A percentile compares a stretch with the other conserved stretches of the same genome.
Evolutionary conservation across 2,113 vertebrate species (phyloP).

Genomic region (Corapipo altera): DNA sequence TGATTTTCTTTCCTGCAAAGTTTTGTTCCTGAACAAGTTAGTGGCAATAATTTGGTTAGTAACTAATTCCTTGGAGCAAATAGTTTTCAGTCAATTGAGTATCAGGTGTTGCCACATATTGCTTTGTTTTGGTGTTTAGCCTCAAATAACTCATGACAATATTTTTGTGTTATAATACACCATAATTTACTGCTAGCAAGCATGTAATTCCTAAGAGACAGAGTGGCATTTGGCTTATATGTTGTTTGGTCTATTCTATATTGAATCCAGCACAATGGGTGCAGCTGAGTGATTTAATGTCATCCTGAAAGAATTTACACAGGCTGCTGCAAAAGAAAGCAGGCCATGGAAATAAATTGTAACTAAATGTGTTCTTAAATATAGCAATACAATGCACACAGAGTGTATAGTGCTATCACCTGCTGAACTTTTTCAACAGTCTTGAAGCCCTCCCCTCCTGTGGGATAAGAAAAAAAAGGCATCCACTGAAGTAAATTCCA

Average conservation of each 20-base stretch:
- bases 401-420: not conserved
- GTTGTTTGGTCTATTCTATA: not conserved
- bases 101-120: conserved; percentile 28
- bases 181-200: conserved; percentile 45
- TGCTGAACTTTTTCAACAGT: not conserved
- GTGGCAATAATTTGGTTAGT: conserved; percentile 16
- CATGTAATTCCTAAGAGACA: conserved; percentile 14
- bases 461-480: not conserved
- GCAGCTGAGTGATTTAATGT: conserved; percentile 45
- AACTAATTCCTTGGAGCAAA: not conserved
- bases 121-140: conserved; percentile 14
- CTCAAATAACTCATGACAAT: conserved; percentile 22
- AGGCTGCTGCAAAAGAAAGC: conserved; percentile 39
- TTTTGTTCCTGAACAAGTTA: not conserved
- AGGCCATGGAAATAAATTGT: conserved; percentile 57
- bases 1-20: not conserved
- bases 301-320: conserved; percentile 42
- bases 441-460: not conserved
- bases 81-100: not conserved
- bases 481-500: not conserved
- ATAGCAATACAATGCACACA: not conserved
- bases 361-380: conserved; percentile 48
- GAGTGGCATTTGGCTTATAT: not conserved
- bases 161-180: conserved; percentile 13
- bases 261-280: conserved; percentile 36